These are phyloP conservation scores for Enteromius radiatus DNA, from an alignment of 2,797 vertebrate genomes.

Conservation along the genomic window DNA sequence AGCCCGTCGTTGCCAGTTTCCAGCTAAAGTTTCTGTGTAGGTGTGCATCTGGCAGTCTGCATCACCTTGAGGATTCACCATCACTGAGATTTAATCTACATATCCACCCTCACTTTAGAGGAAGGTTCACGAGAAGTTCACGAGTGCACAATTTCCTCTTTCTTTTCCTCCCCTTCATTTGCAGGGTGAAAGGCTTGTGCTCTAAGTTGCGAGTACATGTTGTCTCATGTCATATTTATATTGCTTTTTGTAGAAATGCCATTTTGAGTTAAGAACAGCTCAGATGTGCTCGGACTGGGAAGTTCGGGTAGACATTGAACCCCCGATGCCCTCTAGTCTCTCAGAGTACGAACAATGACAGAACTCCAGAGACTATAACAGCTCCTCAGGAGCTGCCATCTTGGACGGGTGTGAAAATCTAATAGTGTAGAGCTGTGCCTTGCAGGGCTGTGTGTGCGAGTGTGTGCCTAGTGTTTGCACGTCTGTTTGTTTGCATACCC, in stretches of 20 bases:
- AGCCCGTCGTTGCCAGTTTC: not conserved
- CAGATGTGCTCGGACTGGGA: constrained; percentile 21
- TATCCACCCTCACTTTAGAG: constrained; percentile 31
- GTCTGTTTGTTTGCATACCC: constrained; percentile 54
- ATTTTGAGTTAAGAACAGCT: constrained; percentile 44
- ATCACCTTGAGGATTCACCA: constrained; percentile 47
- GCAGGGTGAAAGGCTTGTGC: constrained; percentile 17
- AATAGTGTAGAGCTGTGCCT: constrained; percentile 37
- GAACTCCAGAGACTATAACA: constrained; percentile 52
- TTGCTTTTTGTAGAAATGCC: constrained; percentile 27
- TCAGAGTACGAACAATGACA: constrained; percentile 47
- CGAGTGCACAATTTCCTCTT: not conserved
- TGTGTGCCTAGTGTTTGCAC: constrained; percentile 29
- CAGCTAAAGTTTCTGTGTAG: constrained; percentile 42
- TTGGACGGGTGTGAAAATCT: constrained; percentile 60
- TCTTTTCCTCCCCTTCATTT: not conserved
- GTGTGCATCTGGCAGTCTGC: constrained; percentile 44
- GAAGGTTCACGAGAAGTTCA: constrained; percentile 27
- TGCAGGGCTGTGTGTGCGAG: constrained; percentile 27
- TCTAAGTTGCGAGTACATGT: constrained; percentile 43
- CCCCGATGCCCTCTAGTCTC: constrained; percentile 34
- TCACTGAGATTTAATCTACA: constrained; percentile 49
- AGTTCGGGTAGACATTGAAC: constrained; percentile 39
- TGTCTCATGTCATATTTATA: constrained; percentile 30
- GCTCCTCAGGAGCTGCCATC: constrained; percentile 61